phyloP scores from a whole-genome alignment of 2,113 vertebrate genomes.

The Ictalurus punctatus region DNA sequence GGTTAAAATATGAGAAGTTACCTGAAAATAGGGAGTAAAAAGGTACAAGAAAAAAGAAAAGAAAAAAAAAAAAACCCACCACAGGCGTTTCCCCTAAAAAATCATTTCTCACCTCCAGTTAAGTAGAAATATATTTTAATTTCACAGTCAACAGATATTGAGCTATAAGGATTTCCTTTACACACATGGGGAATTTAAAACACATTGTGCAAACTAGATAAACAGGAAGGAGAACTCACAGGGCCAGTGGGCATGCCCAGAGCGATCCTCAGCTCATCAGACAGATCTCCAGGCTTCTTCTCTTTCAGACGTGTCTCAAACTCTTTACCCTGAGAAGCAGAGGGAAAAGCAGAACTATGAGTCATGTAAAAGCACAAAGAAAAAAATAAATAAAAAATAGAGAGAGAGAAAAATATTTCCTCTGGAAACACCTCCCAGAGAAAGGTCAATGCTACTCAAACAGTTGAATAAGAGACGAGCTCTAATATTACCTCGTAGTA shows the following conservation, averaged over 20 bases:
- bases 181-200: no score
- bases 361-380: background rate
- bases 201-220: background rate
- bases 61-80: background rate
- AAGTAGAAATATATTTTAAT: background rate
- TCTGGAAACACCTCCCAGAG: background rate
- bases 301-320: conserved; percentile 92
- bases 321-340: conserved; percentile 83
- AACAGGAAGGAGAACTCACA: conserved; percentile 67
- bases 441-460: background rate
- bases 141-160: background rate
- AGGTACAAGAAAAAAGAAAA: no score
- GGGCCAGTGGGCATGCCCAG: conserved; percentile 92
- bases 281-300: conserved; percentile 92
- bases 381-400: background rate
- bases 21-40: background rate
- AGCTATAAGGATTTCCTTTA: background rate
- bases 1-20: background rate
- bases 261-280: conserved; percentile 85
- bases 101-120: background rate
- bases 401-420: background rate
- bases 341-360: background rate
- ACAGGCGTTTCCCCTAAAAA: background rate
- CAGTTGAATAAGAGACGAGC: background rate
- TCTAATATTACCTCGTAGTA: conserved; percentile 83